Percentiles rank a stretch among this genome's conserved stretches.
phyloP scores from a whole-genome alignment of 2,113 vertebrate genomes.

The Nyctereutes procyonoides region DNA sequence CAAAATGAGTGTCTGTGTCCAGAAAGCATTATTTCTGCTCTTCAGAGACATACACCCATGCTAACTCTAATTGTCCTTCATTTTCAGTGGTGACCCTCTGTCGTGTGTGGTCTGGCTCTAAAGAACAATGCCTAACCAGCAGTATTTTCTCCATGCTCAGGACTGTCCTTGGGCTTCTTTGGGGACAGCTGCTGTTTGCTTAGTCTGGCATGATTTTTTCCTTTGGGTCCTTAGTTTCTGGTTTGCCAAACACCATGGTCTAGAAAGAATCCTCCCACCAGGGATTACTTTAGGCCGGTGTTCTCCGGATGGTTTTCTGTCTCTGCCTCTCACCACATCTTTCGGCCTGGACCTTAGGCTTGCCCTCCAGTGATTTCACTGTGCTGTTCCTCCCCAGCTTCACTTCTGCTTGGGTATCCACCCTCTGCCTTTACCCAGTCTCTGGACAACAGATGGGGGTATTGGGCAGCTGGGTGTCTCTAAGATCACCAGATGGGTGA shows the following conservation, averaged over 20 bases:
- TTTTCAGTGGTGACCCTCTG: not conserved
- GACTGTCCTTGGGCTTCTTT: constrained; percentile 46
- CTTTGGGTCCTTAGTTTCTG: constrained; percentile 23
- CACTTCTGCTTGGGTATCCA: not conserved
- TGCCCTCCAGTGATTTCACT: not conserved
- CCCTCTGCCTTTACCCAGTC: not conserved
- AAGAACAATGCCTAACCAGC: constrained; percentile 61
- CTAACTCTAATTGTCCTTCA: not conserved
- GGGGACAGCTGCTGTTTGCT: constrained; percentile 57
- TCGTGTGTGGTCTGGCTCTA: not conserved
- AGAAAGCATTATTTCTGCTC: constrained; percentile 11
- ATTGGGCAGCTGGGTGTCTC: not conserved
- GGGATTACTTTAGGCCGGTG: not conserved
- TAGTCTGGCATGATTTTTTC: constrained; percentile 32
- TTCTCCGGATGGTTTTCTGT: not conserved
- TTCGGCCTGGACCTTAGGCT: not conserved
- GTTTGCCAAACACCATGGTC: constrained; percentile 18
- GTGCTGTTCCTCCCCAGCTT: not conserved
- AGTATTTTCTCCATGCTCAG: constrained; percentile 58
- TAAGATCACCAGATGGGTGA: not conserved
- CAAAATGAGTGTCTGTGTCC: not conserved
- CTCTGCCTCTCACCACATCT: not conserved
- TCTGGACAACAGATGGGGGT: not conserved
- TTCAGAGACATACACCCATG: not conserved
- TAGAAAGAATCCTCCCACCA: constrained; percentile 17